Evolutionary conservation across 30 jellyfish, hydroid and myxozoan species (phyloP).

Genomic region (Cassiopea andromeda): DNA sequence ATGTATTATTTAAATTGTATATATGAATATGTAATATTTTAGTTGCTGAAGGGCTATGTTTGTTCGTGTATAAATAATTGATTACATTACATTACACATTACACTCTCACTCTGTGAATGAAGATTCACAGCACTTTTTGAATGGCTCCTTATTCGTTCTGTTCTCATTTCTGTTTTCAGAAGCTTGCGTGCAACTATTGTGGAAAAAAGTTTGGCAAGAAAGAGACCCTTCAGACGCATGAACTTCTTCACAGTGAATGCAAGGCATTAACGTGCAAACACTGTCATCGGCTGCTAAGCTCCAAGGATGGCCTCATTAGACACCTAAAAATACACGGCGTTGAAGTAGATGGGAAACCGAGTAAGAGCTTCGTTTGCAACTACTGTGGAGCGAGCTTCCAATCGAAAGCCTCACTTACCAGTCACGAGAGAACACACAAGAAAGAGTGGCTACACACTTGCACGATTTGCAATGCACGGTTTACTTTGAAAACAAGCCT

Average conservation of each 20-base stretch:
- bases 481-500: constrained; percentile 24
- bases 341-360: not conserved
- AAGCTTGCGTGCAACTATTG: constrained; percentile 23
- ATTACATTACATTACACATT: too few relatives aligned
- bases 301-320: not conserved
- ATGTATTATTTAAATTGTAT: too few relatives aligned
- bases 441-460: constrained; percentile 28
- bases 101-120: too few relatives aligned
- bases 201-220: constrained; percentile 32
- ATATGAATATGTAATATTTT: too few relatives aligned
- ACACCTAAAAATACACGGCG: constrained; percentile 9
- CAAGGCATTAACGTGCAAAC: constrained; percentile 2
- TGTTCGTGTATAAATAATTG: too few relatives aligned
- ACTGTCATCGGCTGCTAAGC: not conserved
- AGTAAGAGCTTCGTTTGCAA: not conserved
- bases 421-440: constrained; percentile 33
- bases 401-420: not conserved
- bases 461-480: constrained; percentile 28
- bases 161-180: not conserved
- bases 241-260: constrained; percentile 30
- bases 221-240: constrained; percentile 2
- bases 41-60: too few relatives aligned
- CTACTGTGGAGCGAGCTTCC: constrained; percentile 24
- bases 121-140: too few relatives aligned
- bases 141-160: too few relatives aligned